Percentiles rank a stretch among this genome's conserved stretches.
These are phyloP conservation scores for Tribolium freemani DNA, from an alignment of 2,888 invertebrate species.

Conservation along the genomic window DNA sequence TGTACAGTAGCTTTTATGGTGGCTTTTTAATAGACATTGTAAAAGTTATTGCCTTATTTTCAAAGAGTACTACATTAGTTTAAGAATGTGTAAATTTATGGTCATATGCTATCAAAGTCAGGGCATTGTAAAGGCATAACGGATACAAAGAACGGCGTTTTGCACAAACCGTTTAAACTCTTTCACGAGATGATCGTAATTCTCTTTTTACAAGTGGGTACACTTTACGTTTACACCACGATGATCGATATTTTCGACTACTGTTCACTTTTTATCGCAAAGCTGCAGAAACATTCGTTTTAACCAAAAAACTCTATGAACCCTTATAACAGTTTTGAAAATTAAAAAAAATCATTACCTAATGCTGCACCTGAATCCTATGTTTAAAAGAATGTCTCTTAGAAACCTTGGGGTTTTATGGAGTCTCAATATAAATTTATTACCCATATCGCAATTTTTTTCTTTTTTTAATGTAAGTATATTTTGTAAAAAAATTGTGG, in stretches of 20 bases:
- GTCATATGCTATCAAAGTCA: conserved; percentile 40
- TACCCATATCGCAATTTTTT: too few species aligned
- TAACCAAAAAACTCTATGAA: too few species aligned
- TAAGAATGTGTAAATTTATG: conserved; percentile 43
- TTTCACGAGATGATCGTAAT: conserved; percentile 26
- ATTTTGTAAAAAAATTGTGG: too few species aligned
- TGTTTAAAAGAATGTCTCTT: too few species aligned
- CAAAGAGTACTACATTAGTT: conserved; percentile 41
- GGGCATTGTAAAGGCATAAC: conserved; percentile 31
- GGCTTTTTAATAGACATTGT: conserved; percentile 42
- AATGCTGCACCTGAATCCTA: too few species aligned
- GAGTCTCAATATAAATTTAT: too few species aligned
- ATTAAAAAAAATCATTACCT: too few species aligned
- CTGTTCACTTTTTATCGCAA: too few species aligned
- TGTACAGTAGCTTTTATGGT: conserved; percentile 32
- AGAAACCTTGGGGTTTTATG: too few species aligned
- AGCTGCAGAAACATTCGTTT: too few species aligned
- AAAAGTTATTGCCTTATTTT: conserved; percentile 41
- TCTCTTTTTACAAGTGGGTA: conserved; percentile 13
- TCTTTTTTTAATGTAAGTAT: too few species aligned
- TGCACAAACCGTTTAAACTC: conserved; percentile 14
- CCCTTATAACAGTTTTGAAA: too few species aligned
- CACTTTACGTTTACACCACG: neutral
- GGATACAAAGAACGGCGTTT: conserved; percentile 31
- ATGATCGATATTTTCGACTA: neutral